Evolutionary conservation across 2,113 vertebrate genomes (phyloP).

Genomic region (Microcebus ravelobensis): DNA sequence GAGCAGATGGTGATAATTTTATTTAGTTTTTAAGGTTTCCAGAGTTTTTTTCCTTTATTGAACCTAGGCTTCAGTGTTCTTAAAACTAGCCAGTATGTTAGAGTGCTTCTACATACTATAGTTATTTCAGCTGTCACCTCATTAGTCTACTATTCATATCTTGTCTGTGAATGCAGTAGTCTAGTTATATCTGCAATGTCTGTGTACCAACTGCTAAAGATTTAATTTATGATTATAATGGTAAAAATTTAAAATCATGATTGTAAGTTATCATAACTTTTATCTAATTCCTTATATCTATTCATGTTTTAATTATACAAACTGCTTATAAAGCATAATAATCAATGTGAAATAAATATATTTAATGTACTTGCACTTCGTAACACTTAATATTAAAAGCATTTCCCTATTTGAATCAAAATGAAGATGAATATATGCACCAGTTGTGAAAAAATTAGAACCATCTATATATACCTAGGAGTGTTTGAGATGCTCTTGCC

Average conservation of each 20-base stretch:
- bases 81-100: not conserved
- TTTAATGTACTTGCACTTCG: not conserved
- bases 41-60: not conserved
- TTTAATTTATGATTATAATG: not conserved
- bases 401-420: not conserved
- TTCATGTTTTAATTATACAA: not conserved
- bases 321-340: not conserved
- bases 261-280: not conserved
- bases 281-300: not conserved
- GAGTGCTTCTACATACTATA: not conserved
- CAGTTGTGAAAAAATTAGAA: not conserved
- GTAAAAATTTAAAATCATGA: not conserved
- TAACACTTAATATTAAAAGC: not conserved
- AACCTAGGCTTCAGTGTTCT: not conserved
- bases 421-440: not conserved
- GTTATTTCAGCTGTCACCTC: not conserved
- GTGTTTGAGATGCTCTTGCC: not conserved
- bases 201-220: not conserved
- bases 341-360: not conserved
- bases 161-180: not conserved
- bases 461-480: not conserved
- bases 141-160: not conserved
- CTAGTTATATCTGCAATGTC: not conserved
- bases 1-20: slow-evolving; percentile 14
- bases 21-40: slow-evolving; percentile 11